phyloP scores from a whole-genome alignment of 2,797 vertebrate genomes.

The Megalops cyprinoides region DNA sequence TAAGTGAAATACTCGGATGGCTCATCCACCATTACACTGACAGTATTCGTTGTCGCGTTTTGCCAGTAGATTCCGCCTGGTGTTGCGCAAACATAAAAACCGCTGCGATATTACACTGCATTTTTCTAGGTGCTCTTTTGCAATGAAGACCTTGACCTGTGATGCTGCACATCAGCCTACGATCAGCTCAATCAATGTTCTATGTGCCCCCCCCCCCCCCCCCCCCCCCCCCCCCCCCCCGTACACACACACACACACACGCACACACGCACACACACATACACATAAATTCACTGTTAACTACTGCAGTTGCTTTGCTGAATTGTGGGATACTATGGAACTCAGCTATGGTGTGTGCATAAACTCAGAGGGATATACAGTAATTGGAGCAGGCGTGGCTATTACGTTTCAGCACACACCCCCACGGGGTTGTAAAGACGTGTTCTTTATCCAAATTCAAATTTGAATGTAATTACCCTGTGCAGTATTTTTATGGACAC shows the following conservation, averaged over 20 bases:
- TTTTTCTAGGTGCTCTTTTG: background rate
- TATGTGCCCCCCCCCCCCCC: too few relatives aligned
- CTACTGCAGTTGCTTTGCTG: background rate
- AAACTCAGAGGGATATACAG: background rate
- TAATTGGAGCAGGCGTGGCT: background rate
- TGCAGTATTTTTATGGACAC: too few relatives aligned
- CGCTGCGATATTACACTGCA: background rate
- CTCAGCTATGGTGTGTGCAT: background rate
- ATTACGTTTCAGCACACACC: background rate
- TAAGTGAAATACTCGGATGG: background rate
- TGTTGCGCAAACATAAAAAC: background rate
- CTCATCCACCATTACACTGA: background rate
- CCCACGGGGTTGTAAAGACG: background rate
- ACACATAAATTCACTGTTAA: too few relatives aligned
- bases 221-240: too few relatives aligned
- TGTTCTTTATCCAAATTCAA: background rate
- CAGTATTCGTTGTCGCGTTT: background rate
- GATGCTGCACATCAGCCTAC: too few relatives aligned
- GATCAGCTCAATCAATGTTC: too few relatives aligned
- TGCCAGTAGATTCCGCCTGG: background rate
- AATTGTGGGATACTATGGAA: background rate
- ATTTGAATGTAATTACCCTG: too few relatives aligned
- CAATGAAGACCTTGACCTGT: too few relatives aligned
- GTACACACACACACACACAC: background rate
- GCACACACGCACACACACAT: background rate